Base-by-base conservation (phyloP, 2,113 vertebrate species). In the Podarcis raffonei region DNA sequence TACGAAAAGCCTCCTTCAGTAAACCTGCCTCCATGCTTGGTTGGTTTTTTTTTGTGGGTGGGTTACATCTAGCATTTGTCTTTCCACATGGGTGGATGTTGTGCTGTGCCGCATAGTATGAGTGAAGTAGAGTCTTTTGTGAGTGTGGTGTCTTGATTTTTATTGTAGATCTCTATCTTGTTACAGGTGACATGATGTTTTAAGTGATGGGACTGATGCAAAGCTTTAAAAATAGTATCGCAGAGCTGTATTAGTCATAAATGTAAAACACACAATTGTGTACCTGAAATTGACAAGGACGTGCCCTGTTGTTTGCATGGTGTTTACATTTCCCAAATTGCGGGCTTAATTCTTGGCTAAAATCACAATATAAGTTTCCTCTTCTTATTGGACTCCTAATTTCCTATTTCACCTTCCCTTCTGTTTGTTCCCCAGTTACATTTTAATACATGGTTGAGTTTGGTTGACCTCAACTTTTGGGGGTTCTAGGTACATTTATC, bases 201-300 rank as follows among this genome's bases (percentile, higher is more conserved):
- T 88, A 87, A 89, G 75, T 3, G 3, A 6, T 83, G 6, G 15
- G 6, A 86, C 6, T 75, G 69, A 74, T 75, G 30, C 83, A 25
- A 9, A 86, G 42, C 18, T 90, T 90, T 6, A 69, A 80, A 87
- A 87, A 77, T 69, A 78, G 57, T 48, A 11, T 69, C 27, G 32
- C 53, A 84, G 32, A 71, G 91, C 80, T 39, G 77, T 84, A 13
- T 84, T 86, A 68, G 16, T 86, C 25, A 57, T 3, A 81, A 27
- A 15, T 90, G 86, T 90, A 87, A 13, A 81, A 11, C 76, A 20
- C n/a, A 66, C 1, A 84, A 65, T 30, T 57, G 8, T 88, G 20
- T 69, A 57, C 15, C 30, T 78, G 39, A 77, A 78, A 37, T 16
- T 57, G 22, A 35, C 22, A 48, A 48, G 69, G 68, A n/a, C 27